Percentiles rank a stretch among this genome's conserved stretches.
phyloP scores from a whole-genome alignment of 2,888 invertebrate species.

The Xanthia icteritia region DNA sequence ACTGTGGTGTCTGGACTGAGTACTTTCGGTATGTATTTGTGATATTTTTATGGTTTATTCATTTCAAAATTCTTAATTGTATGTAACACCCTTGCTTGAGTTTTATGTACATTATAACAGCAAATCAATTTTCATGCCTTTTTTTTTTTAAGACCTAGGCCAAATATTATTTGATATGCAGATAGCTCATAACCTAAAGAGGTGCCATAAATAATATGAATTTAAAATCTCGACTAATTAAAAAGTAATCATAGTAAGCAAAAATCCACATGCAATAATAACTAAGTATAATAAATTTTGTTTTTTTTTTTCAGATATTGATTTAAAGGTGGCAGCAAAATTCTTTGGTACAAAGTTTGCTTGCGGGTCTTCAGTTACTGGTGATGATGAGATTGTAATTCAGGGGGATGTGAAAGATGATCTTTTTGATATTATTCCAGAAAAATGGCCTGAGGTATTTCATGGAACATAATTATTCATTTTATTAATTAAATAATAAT shows the following conservation, averaged over 20 bases:
- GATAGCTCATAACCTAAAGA: no score
- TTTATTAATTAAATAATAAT: background rate
- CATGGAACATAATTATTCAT: background rate
- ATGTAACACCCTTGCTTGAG: background rate
- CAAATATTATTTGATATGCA: no score
- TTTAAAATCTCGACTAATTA: no score
- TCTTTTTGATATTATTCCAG: constrained; percentile 98
- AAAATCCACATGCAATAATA: no score
- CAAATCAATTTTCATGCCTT: no score
- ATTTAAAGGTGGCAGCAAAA: constrained; percentile 99
- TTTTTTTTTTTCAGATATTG: constrained; percentile 93
- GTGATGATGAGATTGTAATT: constrained; percentile 99
- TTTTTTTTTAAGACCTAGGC: no score
- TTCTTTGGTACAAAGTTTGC: constrained; percentile 99
- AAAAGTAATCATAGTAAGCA: no score
- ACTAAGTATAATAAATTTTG: no score
- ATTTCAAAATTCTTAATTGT: constrained; percentile 3
- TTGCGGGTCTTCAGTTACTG: constrained; percentile 99
- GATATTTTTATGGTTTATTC: background rate
- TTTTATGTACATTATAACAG: background rate
- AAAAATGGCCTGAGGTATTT: constrained; percentile 98
- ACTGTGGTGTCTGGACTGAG: constrained; percentile 99
- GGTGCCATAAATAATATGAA: no score
- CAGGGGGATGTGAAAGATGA: constrained; percentile 99
- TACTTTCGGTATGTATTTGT: constrained; percentile 93